Evolutionary conservation across 1,140 invertebrate genomes (phyloP), one percentile per base, ranked within the genome.

Genomic region (Drosophila ogumai): DNA sequence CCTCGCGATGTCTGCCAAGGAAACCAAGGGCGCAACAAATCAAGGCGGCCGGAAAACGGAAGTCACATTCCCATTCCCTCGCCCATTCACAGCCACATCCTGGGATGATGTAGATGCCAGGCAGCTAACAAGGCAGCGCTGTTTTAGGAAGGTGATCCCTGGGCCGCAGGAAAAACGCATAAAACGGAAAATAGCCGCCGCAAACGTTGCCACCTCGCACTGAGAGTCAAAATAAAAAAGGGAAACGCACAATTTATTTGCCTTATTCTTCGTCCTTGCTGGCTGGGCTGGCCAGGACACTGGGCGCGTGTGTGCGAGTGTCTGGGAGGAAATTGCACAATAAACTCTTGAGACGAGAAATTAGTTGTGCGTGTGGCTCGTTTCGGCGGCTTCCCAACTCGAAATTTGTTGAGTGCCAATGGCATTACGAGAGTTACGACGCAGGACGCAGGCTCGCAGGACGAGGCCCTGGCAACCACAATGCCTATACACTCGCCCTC

Each of bases 321-420:
- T 28, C 19, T 58, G 74, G 55, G 46, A 90, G 81, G 81, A 88
- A 88, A 88, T 88, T 90, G 85, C 81, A 90, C 85, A 88, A 90
- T 88, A 88, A 88, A 88, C 81, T 90, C 81, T 90, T 67, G 77
- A 79, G 85, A 81, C 85, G 77, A 88, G 69, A 84, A 88, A 88
- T 88, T 88, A 88, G 85, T 90, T 88, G 80, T 75, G 75, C 66
- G 75, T 79, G 79, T 50, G 76, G 65, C 58, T 57, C 69, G 60
- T 75, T 75, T 69, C 73, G 59, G 73, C 68, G 68, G 72, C 69
- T 50, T 72, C 31, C 22, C 74, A 75, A 76, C 61, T 74, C 63
- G 41, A 63, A 75, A 75, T 75, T 55, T 52, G 59, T 72, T 71
- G 68, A 72, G 68, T 72, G 68, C 66, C 66, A 72, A 68, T 68